Conservation (phyloP, 2,888 invertebrate species). For the Hyles lineata region DNA sequence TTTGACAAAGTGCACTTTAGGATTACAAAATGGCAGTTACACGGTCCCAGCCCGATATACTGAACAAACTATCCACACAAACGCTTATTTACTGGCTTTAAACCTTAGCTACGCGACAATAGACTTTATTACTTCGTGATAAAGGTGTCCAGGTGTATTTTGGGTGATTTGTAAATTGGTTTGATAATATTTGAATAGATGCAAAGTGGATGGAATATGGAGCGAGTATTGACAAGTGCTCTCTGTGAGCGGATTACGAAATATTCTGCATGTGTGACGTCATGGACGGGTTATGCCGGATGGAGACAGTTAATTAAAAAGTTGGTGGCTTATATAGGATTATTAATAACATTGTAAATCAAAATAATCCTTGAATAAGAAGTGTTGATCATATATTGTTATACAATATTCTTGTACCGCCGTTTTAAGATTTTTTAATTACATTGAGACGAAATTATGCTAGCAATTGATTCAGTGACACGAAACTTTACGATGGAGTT, state of each 20-base stretch:
- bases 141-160: slow-evolving; percentile 34
- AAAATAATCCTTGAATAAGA: no score
- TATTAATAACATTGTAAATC: neutral
- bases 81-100: slow-evolving; percentile 34
- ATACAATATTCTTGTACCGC: no score
- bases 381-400: no score
- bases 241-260: slow-evolving; percentile 72
- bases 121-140: slow-evolving; percentile 35
- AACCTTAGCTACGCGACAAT: slow-evolving; percentile 27
- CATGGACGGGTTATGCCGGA: slow-evolving; percentile 52
- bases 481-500: no score
- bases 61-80: slow-evolving; percentile 61
- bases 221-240: slow-evolving; percentile 76
- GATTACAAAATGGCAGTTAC: slow-evolving; percentile 75
- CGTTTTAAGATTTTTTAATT: no score
- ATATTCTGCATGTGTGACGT: slow-evolving; percentile 49
- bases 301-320: slow-evolving; percentile 24
- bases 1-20: slow-evolving; percentile 75
- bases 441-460: no score
- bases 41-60: slow-evolving; percentile 48
- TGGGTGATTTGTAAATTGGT: slow-evolving; percentile 36
- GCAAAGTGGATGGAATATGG: slow-evolving; percentile 55
- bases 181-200: slow-evolving; percentile 67
- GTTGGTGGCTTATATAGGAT: neutral
- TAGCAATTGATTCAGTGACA: no score